phyloP scores from a whole-genome alignment of 2,888 invertebrate genomes.

The Thumatha senex region DNA sequence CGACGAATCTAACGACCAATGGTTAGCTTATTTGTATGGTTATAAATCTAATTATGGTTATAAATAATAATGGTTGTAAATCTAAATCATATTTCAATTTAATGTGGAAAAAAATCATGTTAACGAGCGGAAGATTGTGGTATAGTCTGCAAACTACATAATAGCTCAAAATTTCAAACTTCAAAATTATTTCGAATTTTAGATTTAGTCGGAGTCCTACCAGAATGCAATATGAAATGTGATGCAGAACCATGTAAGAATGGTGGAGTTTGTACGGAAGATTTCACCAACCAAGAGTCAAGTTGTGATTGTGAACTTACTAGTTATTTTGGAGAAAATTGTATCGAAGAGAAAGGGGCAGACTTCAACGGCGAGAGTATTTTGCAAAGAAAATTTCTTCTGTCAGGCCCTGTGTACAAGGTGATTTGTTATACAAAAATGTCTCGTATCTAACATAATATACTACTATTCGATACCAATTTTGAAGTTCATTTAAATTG shows the following conservation, averaged over 20 bases:
- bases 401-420: slow-evolving; percentile 86
- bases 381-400: slow-evolving; percentile 89
- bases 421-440: too few relatives aligned
- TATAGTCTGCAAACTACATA: neutral
- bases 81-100: too few relatives aligned
- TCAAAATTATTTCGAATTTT: slow-evolving; percentile 6
- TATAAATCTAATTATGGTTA: too few relatives aligned
- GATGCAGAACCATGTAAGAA: slow-evolving; percentile 94
- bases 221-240: slow-evolving; percentile 95
- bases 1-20: too few relatives aligned
- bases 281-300: slow-evolving; percentile 93
- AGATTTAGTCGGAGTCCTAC: slow-evolving; percentile 87
- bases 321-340: slow-evolving; percentile 94
- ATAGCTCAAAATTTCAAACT: neutral
- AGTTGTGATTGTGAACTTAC: slow-evolving; percentile 95
- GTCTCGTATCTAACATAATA: too few relatives aligned
- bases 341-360: slow-evolving; percentile 95
- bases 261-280: slow-evolving; percentile 93
- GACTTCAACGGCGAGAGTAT: slow-evolving; percentile 95
- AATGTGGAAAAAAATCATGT: too few relatives aligned
- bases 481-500: too few relatives aligned
- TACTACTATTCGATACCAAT: too few relatives aligned
- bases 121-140: too few relatives aligned
- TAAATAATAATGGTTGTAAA: too few relatives aligned
- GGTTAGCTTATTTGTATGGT: too few relatives aligned